These are phyloP conservation scores for Carpatolechia fugitivella DNA, from an alignment of 2,888 invertebrate genomes.

Conservation along the genomic window DNA sequence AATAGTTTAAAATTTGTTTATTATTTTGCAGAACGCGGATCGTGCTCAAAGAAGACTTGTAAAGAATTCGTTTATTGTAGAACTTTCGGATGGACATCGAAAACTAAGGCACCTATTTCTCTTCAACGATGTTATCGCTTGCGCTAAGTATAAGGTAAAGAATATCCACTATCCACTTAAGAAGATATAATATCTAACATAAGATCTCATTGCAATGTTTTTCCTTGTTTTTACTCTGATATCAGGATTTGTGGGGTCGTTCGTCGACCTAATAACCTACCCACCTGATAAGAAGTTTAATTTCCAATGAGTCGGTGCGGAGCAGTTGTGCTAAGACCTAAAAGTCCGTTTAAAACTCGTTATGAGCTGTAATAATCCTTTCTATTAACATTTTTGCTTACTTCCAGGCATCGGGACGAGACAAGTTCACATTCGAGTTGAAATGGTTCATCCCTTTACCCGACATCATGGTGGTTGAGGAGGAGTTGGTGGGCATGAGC, in stretches of 20 bases:
- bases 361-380: not conserved
- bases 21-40: slow-evolving; percentile 82
- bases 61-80: slow-evolving; percentile 96
- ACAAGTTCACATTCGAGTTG: slow-evolving; percentile 94
- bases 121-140: slow-evolving; percentile 96
- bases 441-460: slow-evolving; percentile 96
- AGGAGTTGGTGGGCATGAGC: slow-evolving; percentile 74
- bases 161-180: slow-evolving; percentile 12
- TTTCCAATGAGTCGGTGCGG: no score
- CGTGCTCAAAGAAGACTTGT: slow-evolving; percentile 92
- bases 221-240: no score
- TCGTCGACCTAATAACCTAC: no score
- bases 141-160: slow-evolving; percentile 92
- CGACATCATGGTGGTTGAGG: slow-evolving; percentile 87
- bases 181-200: no score
- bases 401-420: slow-evolving; percentile 86
- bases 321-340: no score
- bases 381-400: not conserved
- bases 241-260: no score
- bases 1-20: not conserved
- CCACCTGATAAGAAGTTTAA: no score
- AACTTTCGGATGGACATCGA: slow-evolving; percentile 91
- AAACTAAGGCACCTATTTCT: slow-evolving; percentile 95
- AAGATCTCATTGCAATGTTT: no score
- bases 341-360: no score